phyloP scores from a whole-genome alignment of 1,140 invertebrate species.

The Subanguina moxae region DNA sequence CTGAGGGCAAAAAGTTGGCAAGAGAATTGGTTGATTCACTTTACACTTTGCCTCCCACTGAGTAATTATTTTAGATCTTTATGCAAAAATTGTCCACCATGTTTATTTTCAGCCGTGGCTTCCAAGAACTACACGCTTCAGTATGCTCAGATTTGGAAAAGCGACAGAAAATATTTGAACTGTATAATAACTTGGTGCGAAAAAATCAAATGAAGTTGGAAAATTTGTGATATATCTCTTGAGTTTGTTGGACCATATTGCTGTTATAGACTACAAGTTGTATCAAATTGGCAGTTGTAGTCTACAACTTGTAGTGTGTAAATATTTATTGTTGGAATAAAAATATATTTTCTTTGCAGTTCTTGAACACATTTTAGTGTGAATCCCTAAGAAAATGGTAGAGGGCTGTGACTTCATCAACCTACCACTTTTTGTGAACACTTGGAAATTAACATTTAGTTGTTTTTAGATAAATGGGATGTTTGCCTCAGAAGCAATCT shows the following conservation, averaged over 20 bases:
- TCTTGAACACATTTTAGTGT: background rate
- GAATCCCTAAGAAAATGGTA: background rate
- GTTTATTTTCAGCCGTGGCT: conserved; percentile 11
- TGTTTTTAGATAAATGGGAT: too few species aligned
- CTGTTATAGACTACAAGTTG: background rate
- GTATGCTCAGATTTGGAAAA: conserved; percentile 11
- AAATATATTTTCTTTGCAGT: background rate
- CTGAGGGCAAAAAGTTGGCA: background rate
- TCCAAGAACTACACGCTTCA: conserved; percentile 11
- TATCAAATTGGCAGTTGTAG: background rate
- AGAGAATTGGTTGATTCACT: background rate
- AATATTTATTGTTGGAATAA: background rate
- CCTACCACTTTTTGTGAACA: too few species aligned
- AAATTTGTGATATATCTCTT: conserved; percentile 2
- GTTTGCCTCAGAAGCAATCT: too few species aligned
- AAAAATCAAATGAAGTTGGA: conserved; percentile 17
- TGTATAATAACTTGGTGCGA: conserved; percentile 17
- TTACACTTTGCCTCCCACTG: background rate
- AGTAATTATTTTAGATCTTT: background rate
- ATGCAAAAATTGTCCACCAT: background rate
- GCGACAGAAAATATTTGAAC: conserved; percentile 16
- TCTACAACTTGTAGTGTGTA: background rate
- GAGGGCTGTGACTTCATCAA: background rate
- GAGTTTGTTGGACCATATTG: background rate
- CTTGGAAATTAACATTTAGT: too few species aligned